These are phyloP conservation scores for Melanerpes aurifrons DNA, from an alignment of 2,113 vertebrate species.

Conservation along the genomic window DNA sequence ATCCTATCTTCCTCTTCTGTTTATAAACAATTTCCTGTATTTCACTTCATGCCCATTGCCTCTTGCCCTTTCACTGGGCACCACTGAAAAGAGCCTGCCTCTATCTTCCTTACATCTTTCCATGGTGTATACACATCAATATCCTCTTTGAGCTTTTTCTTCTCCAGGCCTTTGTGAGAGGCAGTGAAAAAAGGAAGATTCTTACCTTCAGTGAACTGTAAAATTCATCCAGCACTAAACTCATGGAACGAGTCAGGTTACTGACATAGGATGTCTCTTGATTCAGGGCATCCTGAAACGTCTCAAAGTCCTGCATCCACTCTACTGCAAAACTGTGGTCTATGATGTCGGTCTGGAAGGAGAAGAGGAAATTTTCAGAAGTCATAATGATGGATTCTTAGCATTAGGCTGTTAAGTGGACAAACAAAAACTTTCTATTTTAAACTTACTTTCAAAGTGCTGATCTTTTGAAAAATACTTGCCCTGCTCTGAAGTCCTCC, in stretches of 20 bases:
- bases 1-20: not conserved
- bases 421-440: not conserved
- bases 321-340: conserved; percentile 96
- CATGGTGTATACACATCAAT: not conserved
- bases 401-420: not conserved
- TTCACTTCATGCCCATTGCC: not conserved
- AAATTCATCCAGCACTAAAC: conserved; percentile 96
- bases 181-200: not conserved
- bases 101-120: not conserved
- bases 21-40: not conserved
- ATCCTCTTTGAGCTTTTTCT: not conserved
- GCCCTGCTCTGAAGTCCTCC: not conserved
- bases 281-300: conserved; percentile 94
- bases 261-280: conserved; percentile 94
- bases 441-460: not conserved
- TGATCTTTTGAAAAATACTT: not conserved
- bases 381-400: not conserved
- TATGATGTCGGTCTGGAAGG: conserved; percentile 91
- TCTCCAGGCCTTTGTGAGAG: not conserved
- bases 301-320: conserved; percentile 98
- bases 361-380: not conserved
- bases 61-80: not conserved
- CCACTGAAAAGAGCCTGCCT: not conserved
- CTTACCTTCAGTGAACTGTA: conserved; percentile 90
- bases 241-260: conserved; percentile 97